Base-by-base conservation (phyloP, 1,140 invertebrate genomes). In the Penaeus chinensis region DNA sequence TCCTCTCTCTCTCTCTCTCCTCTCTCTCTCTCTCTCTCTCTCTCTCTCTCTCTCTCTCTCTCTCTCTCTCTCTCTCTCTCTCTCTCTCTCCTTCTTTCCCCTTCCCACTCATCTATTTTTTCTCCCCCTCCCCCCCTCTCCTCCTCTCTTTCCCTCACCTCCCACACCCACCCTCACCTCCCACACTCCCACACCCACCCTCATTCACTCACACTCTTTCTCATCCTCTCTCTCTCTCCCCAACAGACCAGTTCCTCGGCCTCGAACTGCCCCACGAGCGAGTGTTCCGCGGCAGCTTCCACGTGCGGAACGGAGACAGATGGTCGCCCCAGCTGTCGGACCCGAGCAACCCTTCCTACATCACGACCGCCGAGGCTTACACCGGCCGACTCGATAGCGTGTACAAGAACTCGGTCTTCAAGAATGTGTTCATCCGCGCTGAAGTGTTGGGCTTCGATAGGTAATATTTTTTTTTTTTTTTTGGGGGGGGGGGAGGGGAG, bases 241-340 rank as follows among this genome's bases (percentile, higher is more conserved):
- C 63, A n/a, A 20, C 85, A 87, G 85, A 87, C 74, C 85, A 87
- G 78, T 87, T 87, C 65, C 85, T 87, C 78, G 85, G 85, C 10
- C 85, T 87, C 8, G 85, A 87, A 47, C 79, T 87, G 47, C 85
- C 85, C n/a, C 85, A 87, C 79, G 85, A 87, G 79, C 65, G 79
- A 20, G 85, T 87, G 42, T 87, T 87, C 85, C 85, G 85, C 0
- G 85, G 85, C 24, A 37, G 16, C 47, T 87, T 87, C 54, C 78
- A 82, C 65, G 85, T 87, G 47, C 24, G 79, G 24, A 82, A 69
- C 85, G 85, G 85, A 22, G 85, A 87, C 66, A 74, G 78, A 54
- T 87, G 85, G 85, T 69, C 63, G 22, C 66, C 85, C 7, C 78
- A 61, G 78, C 79, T 87, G 18, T n/a, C 85, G 5, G 79, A 87